Evolutionary conservation across 2,888 invertebrate genomes (phyloP).

Genomic region (Minunthozetes semirufus): DNA sequence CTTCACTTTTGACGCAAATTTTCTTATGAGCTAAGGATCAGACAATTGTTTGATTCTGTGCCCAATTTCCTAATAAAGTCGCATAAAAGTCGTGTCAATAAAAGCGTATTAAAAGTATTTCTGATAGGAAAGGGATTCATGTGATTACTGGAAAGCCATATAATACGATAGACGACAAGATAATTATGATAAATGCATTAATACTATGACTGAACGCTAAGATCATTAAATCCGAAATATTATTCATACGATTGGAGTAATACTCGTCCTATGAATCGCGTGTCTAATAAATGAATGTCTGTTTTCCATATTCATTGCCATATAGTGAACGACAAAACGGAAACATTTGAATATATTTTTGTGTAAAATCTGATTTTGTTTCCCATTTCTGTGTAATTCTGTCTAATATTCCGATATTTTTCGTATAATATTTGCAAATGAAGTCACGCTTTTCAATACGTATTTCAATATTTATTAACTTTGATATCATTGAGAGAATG

Average conservation of each 20-base stretch:
- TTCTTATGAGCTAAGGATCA: too few relatives aligned
- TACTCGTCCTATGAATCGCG: neutral
- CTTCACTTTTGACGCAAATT: too few relatives aligned
- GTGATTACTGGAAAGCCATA: neutral
- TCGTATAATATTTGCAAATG: neutral
- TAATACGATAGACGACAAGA: slow-evolving; percentile 11
- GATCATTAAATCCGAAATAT: slow-evolving; percentile 6
- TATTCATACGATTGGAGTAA: neutral
- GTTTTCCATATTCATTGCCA: neutral
- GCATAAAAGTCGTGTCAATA: too few relatives aligned
- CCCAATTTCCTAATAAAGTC: too few relatives aligned
- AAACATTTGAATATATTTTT: neutral
- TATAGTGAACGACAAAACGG: neutral
- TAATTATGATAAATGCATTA: slow-evolving; percentile 21
- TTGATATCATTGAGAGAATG: neutral
- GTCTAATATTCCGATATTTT: neutral
- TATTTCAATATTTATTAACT: neutral
- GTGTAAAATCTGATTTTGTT: neutral
- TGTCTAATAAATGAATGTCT: neutral
- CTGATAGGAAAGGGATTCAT: too few relatives aligned
- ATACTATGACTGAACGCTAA: neutral
- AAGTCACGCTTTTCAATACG: neutral
- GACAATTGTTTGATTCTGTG: too few relatives aligned
- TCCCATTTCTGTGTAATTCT: too few relatives aligned
- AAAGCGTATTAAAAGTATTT: too few relatives aligned